A percentile compares a stretch with the other conserved stretches of the same genome.
Evolutionary conservation across 2,888 invertebrate species (phyloP).

Genomic region (Pteria penguin): DNA sequence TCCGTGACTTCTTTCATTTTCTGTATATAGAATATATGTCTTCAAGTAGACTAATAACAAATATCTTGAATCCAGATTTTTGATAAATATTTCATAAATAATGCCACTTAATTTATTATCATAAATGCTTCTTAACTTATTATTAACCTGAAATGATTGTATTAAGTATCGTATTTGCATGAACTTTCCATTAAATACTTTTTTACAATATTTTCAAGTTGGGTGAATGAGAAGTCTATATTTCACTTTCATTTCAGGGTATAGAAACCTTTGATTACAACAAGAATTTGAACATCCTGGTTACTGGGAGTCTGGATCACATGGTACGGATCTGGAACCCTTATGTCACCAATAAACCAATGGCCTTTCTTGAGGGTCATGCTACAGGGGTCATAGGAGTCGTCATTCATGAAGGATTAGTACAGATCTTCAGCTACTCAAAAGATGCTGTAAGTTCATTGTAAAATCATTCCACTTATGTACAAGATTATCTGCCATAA

Average conservation of each 20-base stretch:
- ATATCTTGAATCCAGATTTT: no score
- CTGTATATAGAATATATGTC: no score
- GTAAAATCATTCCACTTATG: not conserved
- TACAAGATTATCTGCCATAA: not conserved
- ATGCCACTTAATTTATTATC: no score
- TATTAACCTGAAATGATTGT: no score
- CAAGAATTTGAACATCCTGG: slow-evolving; percentile 76
- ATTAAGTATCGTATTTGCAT: no score
- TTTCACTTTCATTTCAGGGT: slow-evolving; percentile 66
- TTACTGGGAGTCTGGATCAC: slow-evolving; percentile 78
- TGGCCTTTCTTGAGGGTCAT: slow-evolving; percentile 77
- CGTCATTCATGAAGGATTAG: slow-evolving; percentile 75
- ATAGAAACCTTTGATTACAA: slow-evolving; percentile 79
- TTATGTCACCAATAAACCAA: slow-evolving; percentile 78
- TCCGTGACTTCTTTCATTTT: no score
- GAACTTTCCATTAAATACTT: no score
- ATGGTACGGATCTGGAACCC: slow-evolving; percentile 79
- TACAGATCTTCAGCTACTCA: slow-evolving; percentile 78
- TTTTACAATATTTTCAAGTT: no score
- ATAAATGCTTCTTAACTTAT: no score
- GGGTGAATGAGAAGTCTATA: no score
- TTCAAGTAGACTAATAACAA: no score
- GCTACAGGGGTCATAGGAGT: slow-evolving; percentile 77
- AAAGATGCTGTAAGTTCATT: slow-evolving; percentile 77
- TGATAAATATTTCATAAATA: no score